phyloP scores from a whole-genome alignment of 2,797 vertebrate genomes.

The Botia kubotai region DNA sequence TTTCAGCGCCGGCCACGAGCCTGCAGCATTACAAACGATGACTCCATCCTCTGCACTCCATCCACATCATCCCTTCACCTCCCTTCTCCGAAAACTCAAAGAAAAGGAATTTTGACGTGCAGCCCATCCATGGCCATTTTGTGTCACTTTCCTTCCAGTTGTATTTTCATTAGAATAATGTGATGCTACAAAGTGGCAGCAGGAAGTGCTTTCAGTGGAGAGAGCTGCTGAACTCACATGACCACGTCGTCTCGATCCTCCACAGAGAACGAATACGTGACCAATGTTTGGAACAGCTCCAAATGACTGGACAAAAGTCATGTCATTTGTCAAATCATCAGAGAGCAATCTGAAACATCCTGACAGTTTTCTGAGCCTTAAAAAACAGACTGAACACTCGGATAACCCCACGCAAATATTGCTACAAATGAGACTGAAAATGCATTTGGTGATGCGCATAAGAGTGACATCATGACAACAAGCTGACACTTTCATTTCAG shows the following conservation, averaged over 20 bases:
- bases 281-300: conserved; percentile 80
- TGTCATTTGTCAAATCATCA: conserved; percentile 80
- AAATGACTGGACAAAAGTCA: conserved; percentile 82
- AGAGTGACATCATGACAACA: neutral
- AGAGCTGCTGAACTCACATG: conserved; percentile 68
- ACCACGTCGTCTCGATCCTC: conserved; percentile 75
- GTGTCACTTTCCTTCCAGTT: conserved; percentile 86
- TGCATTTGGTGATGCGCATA: neutral
- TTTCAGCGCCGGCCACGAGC: conserved; percentile 79
- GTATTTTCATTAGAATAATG: conserved; percentile 90
- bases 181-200: conserved; percentile 78
- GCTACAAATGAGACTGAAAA: conserved; percentile 5
- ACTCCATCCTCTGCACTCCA: conserved; percentile 73
- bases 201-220: conserved; percentile 71
- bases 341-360: conserved; percentile 36
- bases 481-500: neutral
- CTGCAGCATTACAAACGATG: conserved; percentile 67
- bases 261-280: conserved; percentile 73
- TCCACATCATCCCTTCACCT: conserved; percentile 50
- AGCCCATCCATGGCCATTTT: conserved; percentile 83
- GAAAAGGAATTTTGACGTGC: conserved; percentile 82
- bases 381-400: conserved; percentile 8
- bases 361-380: conserved; percentile 17
- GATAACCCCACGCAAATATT: conserved; percentile 28
- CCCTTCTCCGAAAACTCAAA: conserved; percentile 56